These are phyloP conservation scores for Steatocranus sp. DNA, from an alignment of 2,797 vertebrate species.

Conservation along the genomic window DNA sequence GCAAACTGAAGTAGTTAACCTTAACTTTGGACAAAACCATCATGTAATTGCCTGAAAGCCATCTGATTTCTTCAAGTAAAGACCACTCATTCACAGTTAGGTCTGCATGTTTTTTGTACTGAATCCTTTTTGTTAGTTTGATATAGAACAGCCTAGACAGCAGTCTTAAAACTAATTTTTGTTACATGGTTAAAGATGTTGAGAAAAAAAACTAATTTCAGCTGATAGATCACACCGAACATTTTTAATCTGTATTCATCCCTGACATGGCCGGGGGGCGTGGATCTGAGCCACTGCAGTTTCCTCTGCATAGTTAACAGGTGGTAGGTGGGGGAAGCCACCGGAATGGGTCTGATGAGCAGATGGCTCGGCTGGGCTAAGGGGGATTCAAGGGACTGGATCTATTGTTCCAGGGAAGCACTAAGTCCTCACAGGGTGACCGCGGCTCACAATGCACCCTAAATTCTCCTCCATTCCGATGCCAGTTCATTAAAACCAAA, in stretches of 20 bases:
- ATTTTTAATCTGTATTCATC: background rate
- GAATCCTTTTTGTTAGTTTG: background rate
- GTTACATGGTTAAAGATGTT: background rate
- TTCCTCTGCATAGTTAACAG: slow-evolving; percentile 57
- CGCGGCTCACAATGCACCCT: slow-evolving; percentile 42
- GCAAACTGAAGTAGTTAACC: background rate
- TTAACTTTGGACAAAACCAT: background rate
- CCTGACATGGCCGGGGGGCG: background rate
- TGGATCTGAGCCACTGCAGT: background rate
- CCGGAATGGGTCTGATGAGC: slow-evolving; percentile 55
- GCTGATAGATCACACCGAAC: background rate
- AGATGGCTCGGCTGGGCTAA: slow-evolving; percentile 68
- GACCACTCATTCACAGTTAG: background rate
- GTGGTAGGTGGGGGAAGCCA: slow-evolving; percentile 66
- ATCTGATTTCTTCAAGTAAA: background rate
- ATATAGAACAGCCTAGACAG: background rate
- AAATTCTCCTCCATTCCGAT: slow-evolving; percentile 27
- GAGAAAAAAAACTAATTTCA: background rate
- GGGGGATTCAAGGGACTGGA: slow-evolving; percentile 38
- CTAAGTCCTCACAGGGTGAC: slow-evolving; percentile 48
- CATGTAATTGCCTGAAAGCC: background rate
- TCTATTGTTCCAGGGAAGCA: slow-evolving; percentile 63
- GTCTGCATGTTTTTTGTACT: background rate
- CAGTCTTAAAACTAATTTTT: background rate
- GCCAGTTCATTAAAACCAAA: slow-evolving; percentile 36